Evolutionary conservation across 2,888 invertebrate species (phyloP), one percentile per base, ranked within the genome.

Genomic region (Atethmia centrago): DNA sequence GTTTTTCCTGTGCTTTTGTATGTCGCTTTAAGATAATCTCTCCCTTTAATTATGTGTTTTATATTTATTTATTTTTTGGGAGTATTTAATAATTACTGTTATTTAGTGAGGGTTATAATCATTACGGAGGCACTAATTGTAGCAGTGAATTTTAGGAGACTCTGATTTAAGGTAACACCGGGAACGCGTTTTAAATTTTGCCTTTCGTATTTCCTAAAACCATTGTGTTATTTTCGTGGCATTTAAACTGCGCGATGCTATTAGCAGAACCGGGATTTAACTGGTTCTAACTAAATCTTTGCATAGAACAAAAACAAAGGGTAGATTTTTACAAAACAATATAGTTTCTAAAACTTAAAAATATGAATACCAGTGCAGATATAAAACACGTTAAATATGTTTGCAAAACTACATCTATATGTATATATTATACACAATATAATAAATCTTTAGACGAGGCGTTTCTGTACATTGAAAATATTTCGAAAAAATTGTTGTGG

Each of bases 31-130:
- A 71, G 77, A 83, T 86, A 85, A 85, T 80, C 75, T 77, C 82
- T 77, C 75, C 71, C 71, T 85, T 79, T 82, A 85, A 86, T 86
- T 85, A 86, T 73, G 77, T 85, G 79, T 86, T 86, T 83, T 79
- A 83, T 82, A 80, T 76, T 85, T 69, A 75, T 77, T 65, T 76
- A 81, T 85, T 83, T 84, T 84, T 86, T 74, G 69, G 73, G 21
- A 79, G 76, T 85, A 74, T 78, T 75, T 79, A 74, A 81, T 84
- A 74, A 81, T 79, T 84, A 79, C 69, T 77, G 80, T 79, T 82
- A 77, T 85, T 84, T 82, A 85, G 74, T 76, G 55, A 62, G 66
- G 74, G 76, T 79, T 64, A 80, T 85, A 75, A 82, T 85, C 70
- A 77, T 85, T 74, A 83, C 36, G 42, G 51, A 42, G 74, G 69